Evolutionary conservation across 2,797 vertebrate species (phyloP).

Genomic region (Leucoraja ocellata): DNA sequence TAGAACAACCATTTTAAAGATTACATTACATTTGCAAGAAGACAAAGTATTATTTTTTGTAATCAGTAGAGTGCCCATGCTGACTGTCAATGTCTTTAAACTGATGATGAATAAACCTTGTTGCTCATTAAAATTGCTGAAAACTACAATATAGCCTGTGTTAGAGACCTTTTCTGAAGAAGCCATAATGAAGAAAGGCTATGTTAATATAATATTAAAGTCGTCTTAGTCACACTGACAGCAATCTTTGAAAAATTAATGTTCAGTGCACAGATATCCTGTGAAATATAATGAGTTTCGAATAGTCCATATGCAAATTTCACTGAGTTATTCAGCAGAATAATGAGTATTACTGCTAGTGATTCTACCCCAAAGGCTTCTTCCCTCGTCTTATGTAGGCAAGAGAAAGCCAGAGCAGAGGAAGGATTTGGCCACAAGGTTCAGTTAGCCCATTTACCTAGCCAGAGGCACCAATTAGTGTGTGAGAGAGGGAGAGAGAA

Average conservation of each 20-base stretch:
- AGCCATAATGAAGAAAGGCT: background rate
- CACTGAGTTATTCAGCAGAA: background rate
- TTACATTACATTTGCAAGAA: slow-evolving; percentile 5
- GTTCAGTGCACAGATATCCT: background rate
- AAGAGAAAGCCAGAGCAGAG: background rate
- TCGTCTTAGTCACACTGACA: slow-evolving; percentile 11
- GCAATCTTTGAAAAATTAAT: slow-evolving; percentile 13
- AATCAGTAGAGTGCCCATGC: background rate
- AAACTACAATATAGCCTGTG: background rate
- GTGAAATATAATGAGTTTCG: slow-evolving; percentile 6
- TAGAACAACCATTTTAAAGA: background rate
- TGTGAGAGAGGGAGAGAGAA: background rate
- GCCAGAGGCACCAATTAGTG: slow-evolving; percentile 3
- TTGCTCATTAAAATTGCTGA: slow-evolving; percentile 28
- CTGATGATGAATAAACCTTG: background rate
- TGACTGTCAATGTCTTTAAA: background rate
- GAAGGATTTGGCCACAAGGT: background rate
- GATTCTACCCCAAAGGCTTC: slow-evolving; percentile 5
- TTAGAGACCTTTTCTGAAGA: background rate
- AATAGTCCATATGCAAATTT: slow-evolving; percentile 7
- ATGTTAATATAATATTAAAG: slow-evolving; percentile 27
- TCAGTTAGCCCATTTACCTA: background rate
- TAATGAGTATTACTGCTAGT: background rate
- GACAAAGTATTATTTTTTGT: slow-evolving; percentile 2
- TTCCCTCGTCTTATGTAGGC: background rate